Conservation (phyloP, 1,140 invertebrate species). For the Lordiphosa stackelbergi region DNA sequence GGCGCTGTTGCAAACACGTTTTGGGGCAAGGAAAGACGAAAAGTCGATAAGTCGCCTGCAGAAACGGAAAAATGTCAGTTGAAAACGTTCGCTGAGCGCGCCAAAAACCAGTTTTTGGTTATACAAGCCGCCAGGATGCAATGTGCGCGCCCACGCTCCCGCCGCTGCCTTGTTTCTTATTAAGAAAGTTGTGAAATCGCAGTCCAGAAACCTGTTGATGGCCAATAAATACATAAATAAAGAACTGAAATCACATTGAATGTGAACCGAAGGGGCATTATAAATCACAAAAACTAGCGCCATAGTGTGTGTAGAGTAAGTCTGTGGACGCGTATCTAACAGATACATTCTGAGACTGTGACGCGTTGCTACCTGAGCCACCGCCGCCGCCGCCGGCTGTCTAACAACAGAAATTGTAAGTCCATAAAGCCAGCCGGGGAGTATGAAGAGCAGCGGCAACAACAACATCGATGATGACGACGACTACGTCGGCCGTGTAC, state of each 20-base stretch:
- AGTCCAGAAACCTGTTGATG: conserved; percentile 40
- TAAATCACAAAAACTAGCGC: conserved; percentile 33
- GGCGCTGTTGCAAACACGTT: conserved; percentile 4
- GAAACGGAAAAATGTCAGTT: conserved; percentile 38
- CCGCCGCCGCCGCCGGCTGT: conserved; percentile 14
- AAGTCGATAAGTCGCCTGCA: conserved; percentile 9
- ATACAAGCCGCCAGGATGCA: conserved; percentile 6
- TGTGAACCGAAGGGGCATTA: conserved; percentile 11
- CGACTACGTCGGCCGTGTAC: conserved; percentile 37
- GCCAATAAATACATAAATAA: conserved; percentile 23
- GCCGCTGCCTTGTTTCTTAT: conserved; percentile 7
- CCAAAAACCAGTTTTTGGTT: conserved; percentile 59
- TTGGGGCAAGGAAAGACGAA: conserved; percentile 9
- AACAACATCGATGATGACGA: conserved; percentile 18
- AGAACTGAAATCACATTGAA: conserved; percentile 16
- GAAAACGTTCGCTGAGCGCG: conserved; percentile 39
- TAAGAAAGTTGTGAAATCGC: conserved; percentile 9
- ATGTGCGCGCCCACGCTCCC: conserved; percentile 35
- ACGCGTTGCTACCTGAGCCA: conserved; percentile 54
- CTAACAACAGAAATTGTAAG: conserved; percentile 23
- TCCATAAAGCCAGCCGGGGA: conserved; percentile 9
- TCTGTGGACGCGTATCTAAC: conserved; percentile 54
- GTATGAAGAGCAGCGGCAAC: conserved; percentile 9
- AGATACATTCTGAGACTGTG: conserved; percentile 61
- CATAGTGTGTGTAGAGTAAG: conserved; percentile 15